Base-by-base conservation (phyloP, 2,113 vertebrate genomes). In the Gallinago media region DNA sequence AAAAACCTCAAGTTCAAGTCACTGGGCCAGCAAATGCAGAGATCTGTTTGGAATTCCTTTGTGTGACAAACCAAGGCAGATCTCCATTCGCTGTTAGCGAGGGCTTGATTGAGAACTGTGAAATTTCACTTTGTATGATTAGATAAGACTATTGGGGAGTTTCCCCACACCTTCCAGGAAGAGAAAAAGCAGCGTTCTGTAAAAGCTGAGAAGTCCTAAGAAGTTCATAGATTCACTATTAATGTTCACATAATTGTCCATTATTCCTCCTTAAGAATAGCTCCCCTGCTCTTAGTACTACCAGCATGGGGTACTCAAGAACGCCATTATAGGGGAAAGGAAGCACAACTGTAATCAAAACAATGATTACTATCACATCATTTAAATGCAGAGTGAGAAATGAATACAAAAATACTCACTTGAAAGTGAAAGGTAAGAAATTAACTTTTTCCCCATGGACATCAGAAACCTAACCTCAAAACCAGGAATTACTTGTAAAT, bases 361-460 rank as follows among this genome's bases (percentile, higher is more conserved):
- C 96, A 96, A 95, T 94, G 86, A 96, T 97, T 97, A 95, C 88
- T 91, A 95, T 93, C 96, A 74, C 86, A 31, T 94, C 91, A 96
- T 97, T 97, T 93, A 97, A 96, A 97, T 97, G 97, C 96, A 97
- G 96, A 96, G 92, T 94, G 83, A 97, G 95, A 94, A 96, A 95
- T 96, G 93, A 96, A 96, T 96, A 95, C 87, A 97, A 89, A 97
- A 97, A 97, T 96, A 96, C 88, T 95, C 94, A 96, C 94, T 95
- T 90, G 94, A 93, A 96, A 97, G 94, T 50, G 87, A 95, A 95
- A 94, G 95, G 93, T 92, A 94, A 94, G 94, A 97, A 96, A 97
- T 97, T 97, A 97, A 97, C 92, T 97, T 97, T 94, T 96, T 95
- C 97, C 97, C 92, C 92, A 94, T 95, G 97, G 95, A 97, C 95